Evolutionary conservation across 2,888 invertebrate genomes (phyloP), one percentile per base, ranked within the genome.

Genomic region (Eupithecia exiguata): DNA sequence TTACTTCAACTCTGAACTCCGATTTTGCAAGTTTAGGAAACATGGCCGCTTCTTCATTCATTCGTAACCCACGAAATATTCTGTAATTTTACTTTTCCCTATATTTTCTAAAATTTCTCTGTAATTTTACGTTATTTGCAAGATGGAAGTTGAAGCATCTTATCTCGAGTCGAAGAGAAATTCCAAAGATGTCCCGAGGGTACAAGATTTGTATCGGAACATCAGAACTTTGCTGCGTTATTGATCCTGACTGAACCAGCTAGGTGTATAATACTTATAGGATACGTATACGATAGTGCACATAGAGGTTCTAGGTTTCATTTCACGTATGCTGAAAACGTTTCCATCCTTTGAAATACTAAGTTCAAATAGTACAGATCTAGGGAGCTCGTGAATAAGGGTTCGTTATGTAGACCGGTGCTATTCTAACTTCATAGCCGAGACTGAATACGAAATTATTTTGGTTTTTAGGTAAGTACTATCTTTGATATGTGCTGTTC

Each of bases 261-360:
- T 46, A 16, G 16, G 46, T 46, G 16, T 46, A 18, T 1, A n/a
- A n/a, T n/a, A n/a, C n/a, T n/a, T 38, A 9, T 38, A 38, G 30
- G n/a, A 1, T 14, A 14, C 3, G 18, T 46, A 46, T 18, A 46
- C 18, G 7, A 49, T 1, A 18, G n/a, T 49, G 10, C 49, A 53
- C n/a, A 9, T 53, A n/a, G 43, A 43, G 3, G 49, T 53, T 9
- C 21, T 10, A 58, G 12, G 25, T 58, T 21, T 25, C 25, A 25
- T 58, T 58, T 12, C 58, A 58, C 58, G 58, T 53, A 58, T 21
- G 58, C 25, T 58, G 58, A 25, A 58, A 58, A 58, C 53, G 25
- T 58, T 53, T 25, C 25, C 12, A 25, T 25, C 58, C 58, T 58
- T 58, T 58, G 25, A 58, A 25, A 21, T 21, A 53, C 58, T 1